phyloP scores from a whole-genome alignment of 2,888 invertebrate species.

The Antheraea yamamai region DNA sequence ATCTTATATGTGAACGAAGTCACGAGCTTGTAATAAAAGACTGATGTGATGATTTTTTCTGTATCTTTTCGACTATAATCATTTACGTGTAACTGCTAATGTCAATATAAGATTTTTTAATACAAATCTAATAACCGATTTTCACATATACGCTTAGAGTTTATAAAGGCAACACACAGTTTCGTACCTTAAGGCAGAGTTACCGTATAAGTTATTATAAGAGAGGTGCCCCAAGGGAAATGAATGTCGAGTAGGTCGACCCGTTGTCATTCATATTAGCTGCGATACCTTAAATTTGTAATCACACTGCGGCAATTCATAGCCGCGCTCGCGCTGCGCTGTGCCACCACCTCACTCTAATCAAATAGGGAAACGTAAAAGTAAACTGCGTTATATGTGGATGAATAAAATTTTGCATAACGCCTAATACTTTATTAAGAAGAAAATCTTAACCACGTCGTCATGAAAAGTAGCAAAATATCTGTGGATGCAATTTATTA shows the following conservation, averaged over 20 bases:
- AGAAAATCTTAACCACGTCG: background rate
- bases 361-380: slow-evolving; percentile 58
- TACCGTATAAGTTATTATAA: slow-evolving; percentile 80
- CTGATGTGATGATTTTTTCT: background rate
- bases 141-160: slow-evolving; percentile 5
- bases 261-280: slow-evolving; percentile 82
- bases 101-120: background rate
- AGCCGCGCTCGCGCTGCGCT: slow-evolving; percentile 33
- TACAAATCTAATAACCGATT: slow-evolving; percentile 23
- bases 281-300: slow-evolving; percentile 79
- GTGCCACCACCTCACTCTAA: slow-evolving; percentile 48
- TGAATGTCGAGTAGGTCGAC: slow-evolving; percentile 79
- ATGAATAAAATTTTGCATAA: background rate
- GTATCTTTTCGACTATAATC: background rate
- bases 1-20: too few relatives aligned
- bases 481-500: background rate
- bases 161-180: slow-evolving; percentile 33
- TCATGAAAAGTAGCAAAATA: background rate
- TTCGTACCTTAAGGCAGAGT: slow-evolving; percentile 75
- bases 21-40: background rate
- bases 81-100: background rate
- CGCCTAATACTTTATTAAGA: background rate
- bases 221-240: slow-evolving; percentile 80
- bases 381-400: slow-evolving; percentile 43
- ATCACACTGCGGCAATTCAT: slow-evolving; percentile 74